Evolutionary conservation across 2,888 invertebrate genomes (phyloP).

Genomic region (Tricholauxania praeusta): DNA sequence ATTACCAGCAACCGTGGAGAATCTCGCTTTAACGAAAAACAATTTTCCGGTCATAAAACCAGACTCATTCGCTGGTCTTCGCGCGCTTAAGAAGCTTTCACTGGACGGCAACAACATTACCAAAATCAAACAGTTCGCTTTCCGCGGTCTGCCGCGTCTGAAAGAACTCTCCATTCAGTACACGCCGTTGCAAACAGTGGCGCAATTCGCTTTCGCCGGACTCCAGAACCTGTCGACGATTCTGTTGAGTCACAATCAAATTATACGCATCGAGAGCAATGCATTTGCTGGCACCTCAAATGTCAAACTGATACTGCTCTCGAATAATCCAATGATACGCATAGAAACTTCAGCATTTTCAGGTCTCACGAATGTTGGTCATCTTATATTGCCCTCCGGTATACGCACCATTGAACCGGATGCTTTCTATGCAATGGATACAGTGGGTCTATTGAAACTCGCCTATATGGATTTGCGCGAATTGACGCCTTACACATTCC

Average conservation of each 20-base stretch:
- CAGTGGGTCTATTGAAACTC: slow-evolving; percentile 84
- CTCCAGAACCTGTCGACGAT: slow-evolving; percentile 83
- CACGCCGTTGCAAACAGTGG: slow-evolving; percentile 83
- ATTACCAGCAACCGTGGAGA: slow-evolving; percentile 83
- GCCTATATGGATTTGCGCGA: slow-evolving; percentile 86
- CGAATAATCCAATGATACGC: slow-evolving; percentile 85
- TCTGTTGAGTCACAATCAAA: slow-evolving; percentile 78
- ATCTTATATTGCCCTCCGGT: slow-evolving; percentile 86
- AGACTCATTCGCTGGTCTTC: slow-evolving; percentile 85
- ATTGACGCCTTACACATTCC: slow-evolving; percentile 79
- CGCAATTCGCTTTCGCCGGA: slow-evolving; percentile 87
- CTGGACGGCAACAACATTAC: slow-evolving; percentile 90
- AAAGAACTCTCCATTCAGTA: slow-evolving; percentile 87
- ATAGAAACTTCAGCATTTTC: slow-evolving; percentile 87
- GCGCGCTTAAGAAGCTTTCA: slow-evolving; percentile 83
- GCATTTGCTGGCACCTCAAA: slow-evolving; percentile 90
- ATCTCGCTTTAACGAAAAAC: slow-evolving; percentile 87
- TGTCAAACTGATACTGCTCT: slow-evolving; percentile 83
- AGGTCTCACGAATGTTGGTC: slow-evolving; percentile 84
- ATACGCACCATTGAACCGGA: slow-evolving; percentile 81
- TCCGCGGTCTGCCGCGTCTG: slow-evolving; percentile 83
- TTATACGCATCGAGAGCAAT: slow-evolving; percentile 78
- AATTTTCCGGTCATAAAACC: slow-evolving; percentile 84
- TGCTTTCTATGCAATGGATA: slow-evolving; percentile 84
- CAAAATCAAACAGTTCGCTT: slow-evolving; percentile 85